Percentiles rank a stretch among this genome's conserved stretches.
Evolutionary conservation across 2,888 invertebrate genomes (phyloP).

Genomic region (Xestia rhomboidea): DNA sequence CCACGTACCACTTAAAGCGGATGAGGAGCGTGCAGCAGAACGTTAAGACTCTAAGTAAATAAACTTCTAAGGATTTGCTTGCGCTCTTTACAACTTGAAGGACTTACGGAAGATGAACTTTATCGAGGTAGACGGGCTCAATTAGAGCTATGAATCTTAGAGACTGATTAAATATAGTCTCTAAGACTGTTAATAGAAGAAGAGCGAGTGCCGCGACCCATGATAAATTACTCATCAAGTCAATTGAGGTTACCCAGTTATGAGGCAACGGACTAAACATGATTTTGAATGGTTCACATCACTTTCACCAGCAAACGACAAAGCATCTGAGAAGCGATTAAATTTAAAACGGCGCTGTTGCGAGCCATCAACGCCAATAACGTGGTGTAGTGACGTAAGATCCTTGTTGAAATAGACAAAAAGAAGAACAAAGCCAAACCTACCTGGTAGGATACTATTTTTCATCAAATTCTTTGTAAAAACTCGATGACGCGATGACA

Average conservation of each 20-base stretch:
- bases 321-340: slow-evolving; percentile 54
- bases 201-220: slow-evolving; percentile 28
- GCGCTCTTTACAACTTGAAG: slow-evolving; percentile 27
- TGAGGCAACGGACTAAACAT: slow-evolving; percentile 65
- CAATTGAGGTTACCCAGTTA: slow-evolving; percentile 75
- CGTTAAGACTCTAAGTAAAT: slow-evolving; percentile 21
- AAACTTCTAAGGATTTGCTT: slow-evolving; percentile 41
- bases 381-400: slow-evolving; percentile 38
- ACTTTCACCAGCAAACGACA: slow-evolving; percentile 74
- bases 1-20: slow-evolving; percentile 17
- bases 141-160: slow-evolving; percentile 27
- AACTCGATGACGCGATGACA: slow-evolving; percentile 26
- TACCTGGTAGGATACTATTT: slow-evolving; percentile 11
- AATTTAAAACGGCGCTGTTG: slow-evolving; percentile 52
- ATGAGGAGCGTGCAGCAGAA: slow-evolving; percentile 10
- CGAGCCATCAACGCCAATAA: slow-evolving; percentile 43
- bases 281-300: slow-evolving; percentile 68
- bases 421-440: slow-evolving; percentile 25
- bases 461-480: slow-evolving; percentile 14
- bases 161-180: slow-evolving; percentile 37
- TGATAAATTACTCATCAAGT: slow-evolving; percentile 65
- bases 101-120: slow-evolving; percentile 30
- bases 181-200: slow-evolving; percentile 26
- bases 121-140: slow-evolving; percentile 23
- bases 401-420: slow-evolving; percentile 20